Evolutionary conservation across 92 coral and sea anemone species (phyloP), one percentile per base, ranked within the genome.

Genomic region (Epizoanthus stellaris): DNA sequence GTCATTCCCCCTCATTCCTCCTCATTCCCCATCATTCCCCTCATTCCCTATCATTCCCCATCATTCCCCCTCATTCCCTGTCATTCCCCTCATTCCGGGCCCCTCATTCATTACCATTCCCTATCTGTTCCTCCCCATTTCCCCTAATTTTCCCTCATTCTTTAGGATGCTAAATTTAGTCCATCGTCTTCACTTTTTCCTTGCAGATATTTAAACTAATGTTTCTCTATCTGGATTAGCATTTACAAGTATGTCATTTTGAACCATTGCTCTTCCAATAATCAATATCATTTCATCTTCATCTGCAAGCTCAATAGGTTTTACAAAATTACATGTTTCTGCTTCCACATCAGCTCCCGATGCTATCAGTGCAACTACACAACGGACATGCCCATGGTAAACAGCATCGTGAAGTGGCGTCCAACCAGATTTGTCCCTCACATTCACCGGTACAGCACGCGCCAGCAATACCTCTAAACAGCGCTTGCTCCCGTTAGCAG

Each of bases 371-470:
- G 84, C 88, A 20, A 89, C 90, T 16, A 95, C 97, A 73, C 98
- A 95, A 82, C 95, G 97, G 85, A 86, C 76, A 74, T 95, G 94
- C 73, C 95, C 94, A 70, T 93, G 93, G 77, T 81, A 88, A 21
- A 91, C 97, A 4, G 98, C 93, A 56, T 95, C 93, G 83, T 95
- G 98, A n/a, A 95, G 87, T 42, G 98, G 88, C 15, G 98, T 91
- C 98, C 98, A 95, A 19, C 97, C 97, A n/a, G 77, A 80, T 11
- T 87, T 79, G 87, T 95, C 98, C 47, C 73, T 69, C 80, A 85
- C 97, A 70, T 95, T 85, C 52, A 95, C 92, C 36, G 73, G 60
- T 14, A 91, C 95, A 84, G 91, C 90, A 3, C 87, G 93, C 43
- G 93, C 85, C 76, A 95, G 73, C 62, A 95, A 88, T 49, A 82